Conservation (phyloP, 2,113 vertebrate genomes). For the Penelope pileata region DNA sequence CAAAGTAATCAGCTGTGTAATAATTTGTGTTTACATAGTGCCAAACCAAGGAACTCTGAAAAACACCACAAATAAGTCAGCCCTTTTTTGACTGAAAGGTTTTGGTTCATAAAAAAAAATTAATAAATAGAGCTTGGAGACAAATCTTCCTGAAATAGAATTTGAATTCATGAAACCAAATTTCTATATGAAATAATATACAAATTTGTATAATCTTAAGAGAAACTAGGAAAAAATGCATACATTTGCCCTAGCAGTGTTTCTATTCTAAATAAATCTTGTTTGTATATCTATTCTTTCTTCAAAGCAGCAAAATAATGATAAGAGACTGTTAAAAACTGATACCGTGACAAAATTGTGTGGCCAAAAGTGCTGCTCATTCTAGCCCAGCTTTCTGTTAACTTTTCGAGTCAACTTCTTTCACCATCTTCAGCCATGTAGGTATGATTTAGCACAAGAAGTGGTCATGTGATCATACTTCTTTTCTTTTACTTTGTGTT, state of each 20-base stretch:
- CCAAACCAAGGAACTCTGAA: background rate
- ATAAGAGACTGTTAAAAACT: background rate
- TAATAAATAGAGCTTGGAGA: background rate
- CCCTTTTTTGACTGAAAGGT: background rate
- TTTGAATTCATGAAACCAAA: background rate
- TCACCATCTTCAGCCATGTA: background rate
- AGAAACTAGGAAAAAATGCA: background rate
- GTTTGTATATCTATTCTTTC: background rate
- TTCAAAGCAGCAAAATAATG: background rate
- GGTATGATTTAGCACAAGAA: background rate
- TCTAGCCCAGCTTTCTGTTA: background rate
- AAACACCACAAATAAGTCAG: background rate
- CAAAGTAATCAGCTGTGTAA: background rate
- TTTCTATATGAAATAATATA: background rate
- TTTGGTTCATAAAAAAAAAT: background rate
- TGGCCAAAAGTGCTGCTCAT: background rate
- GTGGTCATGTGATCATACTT: background rate
- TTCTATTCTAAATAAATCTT: background rate
- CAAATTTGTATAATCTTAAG: background rate
- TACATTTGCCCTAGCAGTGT: background rate
- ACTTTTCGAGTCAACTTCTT: background rate
- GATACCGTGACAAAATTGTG: background rate
- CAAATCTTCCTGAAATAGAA: background rate
- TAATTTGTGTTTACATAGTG: background rate
- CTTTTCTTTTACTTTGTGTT: background rate